phyloP scores from a whole-genome alignment of 2,797 vertebrate species.

The Rhadinocentrus ornatus region DNA sequence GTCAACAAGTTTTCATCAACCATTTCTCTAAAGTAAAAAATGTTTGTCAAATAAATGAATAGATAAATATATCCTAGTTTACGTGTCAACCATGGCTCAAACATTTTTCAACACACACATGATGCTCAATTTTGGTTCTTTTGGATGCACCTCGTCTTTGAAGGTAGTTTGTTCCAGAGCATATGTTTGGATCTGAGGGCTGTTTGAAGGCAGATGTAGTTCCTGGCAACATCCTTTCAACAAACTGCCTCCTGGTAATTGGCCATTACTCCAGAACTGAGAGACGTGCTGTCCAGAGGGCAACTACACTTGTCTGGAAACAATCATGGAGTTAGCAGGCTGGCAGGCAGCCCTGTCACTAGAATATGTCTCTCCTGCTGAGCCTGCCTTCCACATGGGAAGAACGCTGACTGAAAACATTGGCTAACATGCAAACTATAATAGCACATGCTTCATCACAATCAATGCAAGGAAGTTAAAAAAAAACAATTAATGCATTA shows the following conservation, averaged over 20 bases:
- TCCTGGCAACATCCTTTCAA: slow-evolving; percentile 80
- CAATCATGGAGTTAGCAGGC: slow-evolving; percentile 79
- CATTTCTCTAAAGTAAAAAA: slow-evolving; percentile 46
- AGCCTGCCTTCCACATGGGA: slow-evolving; percentile 48
- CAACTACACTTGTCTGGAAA: slow-evolving; percentile 82
- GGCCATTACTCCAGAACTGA: slow-evolving; percentile 79
- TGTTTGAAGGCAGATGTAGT: slow-evolving; percentile 79
- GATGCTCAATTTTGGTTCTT: slow-evolving; percentile 50
- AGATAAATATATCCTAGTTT: slow-evolving; percentile 35
- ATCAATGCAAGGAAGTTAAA: slow-evolving; percentile 10
- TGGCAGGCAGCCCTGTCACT: slow-evolving; percentile 77
- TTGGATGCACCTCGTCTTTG: slow-evolving; percentile 61
- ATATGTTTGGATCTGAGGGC: slow-evolving; percentile 73
- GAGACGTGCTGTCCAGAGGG: slow-evolving; percentile 79
- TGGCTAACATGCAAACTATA: slow-evolving; percentile 31
- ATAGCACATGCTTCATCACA: slow-evolving; percentile 32
- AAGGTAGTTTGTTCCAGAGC: slow-evolving; percentile 72
- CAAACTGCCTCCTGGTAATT: slow-evolving; percentile 83
- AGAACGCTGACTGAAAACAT: slow-evolving; percentile 42
- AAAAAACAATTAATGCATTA: neutral
- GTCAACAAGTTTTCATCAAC: slow-evolving; percentile 44
- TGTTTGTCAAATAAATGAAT: slow-evolving; percentile 34
- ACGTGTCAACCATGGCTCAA: slow-evolving; percentile 49
- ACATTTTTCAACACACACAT: slow-evolving; percentile 52
- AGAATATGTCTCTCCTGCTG: slow-evolving; percentile 63